phyloP scores from a whole-genome alignment of 2,113 vertebrate species.

The Elaphurus davidianus region DNA sequence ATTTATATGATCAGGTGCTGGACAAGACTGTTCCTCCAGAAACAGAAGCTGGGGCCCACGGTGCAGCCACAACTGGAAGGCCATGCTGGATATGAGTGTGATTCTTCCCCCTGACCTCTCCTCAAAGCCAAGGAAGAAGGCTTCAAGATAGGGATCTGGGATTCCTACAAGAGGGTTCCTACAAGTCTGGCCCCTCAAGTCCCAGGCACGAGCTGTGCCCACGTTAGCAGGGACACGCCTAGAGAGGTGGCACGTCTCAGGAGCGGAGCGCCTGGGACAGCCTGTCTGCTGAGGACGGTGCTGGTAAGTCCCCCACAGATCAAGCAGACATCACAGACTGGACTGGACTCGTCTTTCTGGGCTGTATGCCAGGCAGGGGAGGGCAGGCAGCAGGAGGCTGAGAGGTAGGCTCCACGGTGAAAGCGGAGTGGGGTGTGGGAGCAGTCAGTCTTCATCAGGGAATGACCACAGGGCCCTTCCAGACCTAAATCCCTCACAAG shows the following conservation, averaged over 20 bases:
- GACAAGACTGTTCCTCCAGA: background rate
- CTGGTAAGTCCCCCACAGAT: background rate
- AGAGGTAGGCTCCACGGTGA: background rate
- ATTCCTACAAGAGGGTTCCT: background rate
- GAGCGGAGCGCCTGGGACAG: background rate
- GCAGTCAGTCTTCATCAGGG: background rate
- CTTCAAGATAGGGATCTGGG: background rate
- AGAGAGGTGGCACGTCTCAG: background rate
- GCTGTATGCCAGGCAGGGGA: background rate
- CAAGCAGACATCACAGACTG: background rate
- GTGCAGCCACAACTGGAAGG: background rate
- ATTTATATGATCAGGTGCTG: background rate
- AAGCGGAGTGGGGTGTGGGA: background rate
- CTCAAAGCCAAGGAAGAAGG: background rate
- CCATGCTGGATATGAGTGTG: too few relatives aligned
- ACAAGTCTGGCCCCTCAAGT: background rate
- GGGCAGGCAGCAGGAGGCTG: background rate
- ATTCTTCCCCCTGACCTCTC: background rate
- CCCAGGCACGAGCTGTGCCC: background rate
- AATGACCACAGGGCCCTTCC: background rate
- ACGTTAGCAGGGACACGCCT: background rate
- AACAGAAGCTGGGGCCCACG: background rate
- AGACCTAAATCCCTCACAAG: background rate
- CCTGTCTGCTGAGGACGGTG: background rate
- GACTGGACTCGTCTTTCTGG: background rate